These are phyloP conservation scores for Seira sanloemensis DNA, from an alignment of 2,888 invertebrate species.

Conservation along the genomic window DNA sequence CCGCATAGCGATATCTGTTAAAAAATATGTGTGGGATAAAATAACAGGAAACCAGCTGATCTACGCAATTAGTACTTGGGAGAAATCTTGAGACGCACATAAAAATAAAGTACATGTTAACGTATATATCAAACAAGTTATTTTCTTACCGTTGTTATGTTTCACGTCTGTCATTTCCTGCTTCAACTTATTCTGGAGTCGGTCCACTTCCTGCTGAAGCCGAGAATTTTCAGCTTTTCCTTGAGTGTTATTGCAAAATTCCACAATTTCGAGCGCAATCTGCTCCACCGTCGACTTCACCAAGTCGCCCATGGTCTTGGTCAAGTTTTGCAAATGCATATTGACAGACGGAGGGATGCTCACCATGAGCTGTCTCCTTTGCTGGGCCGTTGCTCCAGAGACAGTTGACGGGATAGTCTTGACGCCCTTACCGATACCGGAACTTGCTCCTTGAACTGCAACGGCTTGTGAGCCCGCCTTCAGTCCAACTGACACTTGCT, in stretches of 20 bases:
- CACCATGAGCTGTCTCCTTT: slow-evolving; percentile 62
- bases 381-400: slow-evolving; percentile 35
- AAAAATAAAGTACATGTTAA: too few species aligned
- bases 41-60: too few species aligned
- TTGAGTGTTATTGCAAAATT: slow-evolving; percentile 55
- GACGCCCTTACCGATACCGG: background rate
- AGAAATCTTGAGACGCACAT: too few species aligned
- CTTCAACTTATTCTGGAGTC: slow-evolving; percentile 78
- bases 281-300: slow-evolving; percentile 69
- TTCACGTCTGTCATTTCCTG: slow-evolving; percentile 86
- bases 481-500: slow-evolving; percentile 47
- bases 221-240: slow-evolving; percentile 56
- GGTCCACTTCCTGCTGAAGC: slow-evolving; percentile 58
- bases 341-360: slow-evolving; percentile 66
- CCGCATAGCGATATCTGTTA: slow-evolving; percentile 81
- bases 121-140: too few species aligned
- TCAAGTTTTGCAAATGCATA: slow-evolving; percentile 66
- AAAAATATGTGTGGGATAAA: too few species aligned
- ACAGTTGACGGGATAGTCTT: slow-evolving; percentile 25
- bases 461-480: slow-evolving; percentile 38
- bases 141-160: slow-evolving; percentile 81
- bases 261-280: slow-evolving; percentile 70
- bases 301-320: slow-evolving; percentile 69
- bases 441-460: slow-evolving; percentile 32
- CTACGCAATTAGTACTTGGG: too few species aligned